These are phyloP conservation scores for Epinephelus lanceolatus DNA, from an alignment of 2,113 vertebrate species.

Conservation along the genomic window DNA sequence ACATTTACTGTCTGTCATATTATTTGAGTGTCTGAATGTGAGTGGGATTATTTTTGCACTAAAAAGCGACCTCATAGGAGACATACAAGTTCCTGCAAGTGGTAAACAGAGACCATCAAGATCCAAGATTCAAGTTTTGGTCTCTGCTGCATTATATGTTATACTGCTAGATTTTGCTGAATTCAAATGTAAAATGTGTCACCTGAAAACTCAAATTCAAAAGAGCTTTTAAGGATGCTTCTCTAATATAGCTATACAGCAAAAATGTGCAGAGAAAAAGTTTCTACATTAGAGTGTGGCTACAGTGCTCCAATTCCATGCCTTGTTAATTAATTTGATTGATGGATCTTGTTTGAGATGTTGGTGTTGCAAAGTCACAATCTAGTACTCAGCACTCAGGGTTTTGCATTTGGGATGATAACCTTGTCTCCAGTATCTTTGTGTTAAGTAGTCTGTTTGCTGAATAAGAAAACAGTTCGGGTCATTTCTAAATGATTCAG, in stretches of 20 bases:
- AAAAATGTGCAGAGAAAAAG: neutral
- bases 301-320: neutral
- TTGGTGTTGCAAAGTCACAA: neutral
- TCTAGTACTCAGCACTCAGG: neutral
- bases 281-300: neutral
- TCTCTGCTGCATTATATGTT: neutral
- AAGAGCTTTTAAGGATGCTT: neutral
- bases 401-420: neutral
- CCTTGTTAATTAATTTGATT: neutral
- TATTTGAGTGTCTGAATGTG: neutral
- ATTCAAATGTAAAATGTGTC: neutral
- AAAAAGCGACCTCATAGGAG: neutral
- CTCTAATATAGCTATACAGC: neutral
- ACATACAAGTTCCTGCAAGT: neutral
- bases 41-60: neutral
- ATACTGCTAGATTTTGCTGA: neutral
- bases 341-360: neutral
- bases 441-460: neutral
- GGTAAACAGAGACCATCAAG: neutral
- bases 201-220: too few species aligned
- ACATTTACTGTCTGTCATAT: neutral
- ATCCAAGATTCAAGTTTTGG: neutral
- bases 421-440: neutral
- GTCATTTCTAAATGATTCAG: slow-evolving; percentile 15
- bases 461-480: slow-evolving; percentile 9